Conservation (phyloP, 2,888 invertebrate species). For the Eudemis profundana region DNA sequence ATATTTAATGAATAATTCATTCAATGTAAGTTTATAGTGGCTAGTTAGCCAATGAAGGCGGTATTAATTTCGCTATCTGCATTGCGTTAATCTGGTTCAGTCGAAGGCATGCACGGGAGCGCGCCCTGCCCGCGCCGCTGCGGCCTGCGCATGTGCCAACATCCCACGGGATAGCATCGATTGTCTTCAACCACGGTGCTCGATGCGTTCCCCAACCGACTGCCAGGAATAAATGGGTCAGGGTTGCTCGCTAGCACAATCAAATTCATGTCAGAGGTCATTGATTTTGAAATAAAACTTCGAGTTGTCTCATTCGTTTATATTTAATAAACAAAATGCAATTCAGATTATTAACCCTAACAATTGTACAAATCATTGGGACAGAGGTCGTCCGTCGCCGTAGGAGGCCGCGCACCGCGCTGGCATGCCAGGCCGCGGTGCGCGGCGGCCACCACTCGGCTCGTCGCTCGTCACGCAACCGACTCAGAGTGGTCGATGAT, state of each 20-base stretch:
- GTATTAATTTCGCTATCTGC: conserved; percentile 28
- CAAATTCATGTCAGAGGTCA: conserved; percentile 18
- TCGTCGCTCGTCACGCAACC: conserved; percentile 73
- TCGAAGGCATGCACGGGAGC: conserved; percentile 41
- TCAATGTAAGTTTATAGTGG: background rate
- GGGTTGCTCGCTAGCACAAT: conserved; percentile 56
- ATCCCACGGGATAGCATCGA: conserved; percentile 83
- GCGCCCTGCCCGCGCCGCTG: conserved; percentile 42
- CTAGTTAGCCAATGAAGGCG: conserved; percentile 3
- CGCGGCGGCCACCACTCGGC: conserved; percentile 66
- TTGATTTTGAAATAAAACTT: conserved; percentile 57
- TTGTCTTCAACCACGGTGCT: conserved; percentile 68
- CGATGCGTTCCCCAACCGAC: conserved; percentile 56
- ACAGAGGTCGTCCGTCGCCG: conserved; percentile 70
- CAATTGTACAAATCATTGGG: conserved; percentile 82
- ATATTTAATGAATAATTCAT: background rate
- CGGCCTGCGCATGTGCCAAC: conserved; percentile 77
- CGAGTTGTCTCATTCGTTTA: conserved; percentile 80
- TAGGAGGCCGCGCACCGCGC: conserved; percentile 62
- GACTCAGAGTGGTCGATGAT: conserved; percentile 66
- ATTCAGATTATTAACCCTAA: conserved; percentile 85
- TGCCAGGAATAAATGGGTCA: conserved; percentile 73
- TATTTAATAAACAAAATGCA: conserved; percentile 86
- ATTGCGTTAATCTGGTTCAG: conserved; percentile 36
- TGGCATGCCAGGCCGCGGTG: conserved; percentile 44